Evolutionary conservation across 2,888 invertebrate genomes (phyloP).

Genomic region (Nephrotoma guestfalica): DNA sequence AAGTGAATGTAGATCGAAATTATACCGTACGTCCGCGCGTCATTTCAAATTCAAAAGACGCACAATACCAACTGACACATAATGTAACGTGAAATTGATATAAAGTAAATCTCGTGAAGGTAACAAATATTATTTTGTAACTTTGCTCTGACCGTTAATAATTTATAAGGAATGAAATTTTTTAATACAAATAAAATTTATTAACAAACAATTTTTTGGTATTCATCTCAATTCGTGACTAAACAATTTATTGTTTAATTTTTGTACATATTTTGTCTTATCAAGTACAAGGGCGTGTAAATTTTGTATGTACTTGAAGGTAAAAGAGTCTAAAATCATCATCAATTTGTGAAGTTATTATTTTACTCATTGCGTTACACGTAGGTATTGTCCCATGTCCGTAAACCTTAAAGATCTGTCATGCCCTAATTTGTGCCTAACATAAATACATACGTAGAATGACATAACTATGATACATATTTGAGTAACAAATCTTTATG

Average conservation of each 20-base stretch:
- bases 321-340: not conserved
- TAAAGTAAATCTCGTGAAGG: not conserved
- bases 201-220: not conserved
- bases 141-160: not conserved
- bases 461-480: too few relatives aligned
- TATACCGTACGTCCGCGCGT: not conserved
- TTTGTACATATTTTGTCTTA: not conserved
- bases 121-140: not conserved
- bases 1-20: not conserved
- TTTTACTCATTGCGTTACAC: not conserved
- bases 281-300: not conserved
- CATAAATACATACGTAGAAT: too few relatives aligned
- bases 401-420: too few relatives aligned
- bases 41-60: not conserved
- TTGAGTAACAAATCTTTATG: not conserved
- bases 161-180: not conserved
- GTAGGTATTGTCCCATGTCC: too few relatives aligned
- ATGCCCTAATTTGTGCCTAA: too few relatives aligned
- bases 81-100: not conserved
- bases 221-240: not conserved
- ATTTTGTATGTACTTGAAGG: not conserved
- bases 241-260: not conserved
- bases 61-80: not conserved
- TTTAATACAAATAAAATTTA: not conserved
- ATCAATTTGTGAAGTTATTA: not conserved